Evolutionary conservation across 2,888 invertebrate species (phyloP).

Genomic region (Dicranocentrus wangi): DNA sequence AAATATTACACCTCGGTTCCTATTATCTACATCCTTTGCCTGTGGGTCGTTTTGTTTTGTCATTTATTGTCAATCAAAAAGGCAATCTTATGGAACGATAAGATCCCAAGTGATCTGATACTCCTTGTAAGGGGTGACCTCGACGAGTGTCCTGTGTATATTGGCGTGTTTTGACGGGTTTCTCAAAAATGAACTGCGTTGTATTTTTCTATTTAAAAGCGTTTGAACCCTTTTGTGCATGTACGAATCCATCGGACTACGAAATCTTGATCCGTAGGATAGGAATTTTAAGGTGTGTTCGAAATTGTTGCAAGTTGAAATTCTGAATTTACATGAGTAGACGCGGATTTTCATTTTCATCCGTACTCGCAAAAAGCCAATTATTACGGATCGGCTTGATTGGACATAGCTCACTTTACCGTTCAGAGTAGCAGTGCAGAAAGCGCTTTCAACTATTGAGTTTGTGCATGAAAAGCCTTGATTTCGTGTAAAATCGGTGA

Average conservation of each 20-base stretch:
- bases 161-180: neutral
- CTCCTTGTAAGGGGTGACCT: constrained; percentile 19
- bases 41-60: neutral
- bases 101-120: neutral
- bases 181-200: neutral
- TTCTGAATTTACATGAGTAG: too few species aligned
- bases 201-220: neutral
- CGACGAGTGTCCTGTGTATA: constrained; percentile 4
- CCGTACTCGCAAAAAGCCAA: too few species aligned
- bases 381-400: too few species aligned
- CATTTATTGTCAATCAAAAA: constrained; percentile 15
- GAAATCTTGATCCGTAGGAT: neutral
- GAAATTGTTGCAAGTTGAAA: constrained; percentile 1
- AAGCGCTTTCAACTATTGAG: too few species aligned
- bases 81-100: constrained; percentile 1
- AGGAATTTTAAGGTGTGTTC: constrained; percentile 29
- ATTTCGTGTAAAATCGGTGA: constrained; percentile 49
- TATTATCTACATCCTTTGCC: neutral
- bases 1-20: neutral
- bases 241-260: too few species aligned
- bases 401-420: too few species aligned
- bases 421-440: too few species aligned
- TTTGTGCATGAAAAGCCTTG: constrained; percentile 11
- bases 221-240: too few species aligned
- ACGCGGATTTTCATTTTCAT: too few species aligned